Percentiles rank a stretch among this genome's conserved stretches.
Conservation (phyloP, 2,113 vertebrate species). For the Lophura nycthemera region DNA sequence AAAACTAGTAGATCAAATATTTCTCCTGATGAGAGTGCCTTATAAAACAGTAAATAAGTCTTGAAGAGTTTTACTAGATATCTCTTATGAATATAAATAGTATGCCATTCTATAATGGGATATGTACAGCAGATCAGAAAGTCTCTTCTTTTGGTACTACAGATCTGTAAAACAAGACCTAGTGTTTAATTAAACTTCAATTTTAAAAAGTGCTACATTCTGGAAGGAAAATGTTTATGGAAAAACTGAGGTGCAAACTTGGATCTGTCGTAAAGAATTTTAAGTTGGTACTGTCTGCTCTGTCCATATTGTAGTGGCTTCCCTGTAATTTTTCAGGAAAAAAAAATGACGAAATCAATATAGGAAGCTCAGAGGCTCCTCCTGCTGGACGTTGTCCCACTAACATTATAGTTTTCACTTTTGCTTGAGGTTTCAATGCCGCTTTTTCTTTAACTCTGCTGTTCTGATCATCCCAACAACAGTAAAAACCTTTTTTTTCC, state of each 20-base stretch:
- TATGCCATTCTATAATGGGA: background rate
- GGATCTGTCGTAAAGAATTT: background rate
- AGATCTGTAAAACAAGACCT: background rate
- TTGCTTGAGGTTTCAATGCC: fast-evolving
- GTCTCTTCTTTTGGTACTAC: background rate
- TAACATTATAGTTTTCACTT: background rate
- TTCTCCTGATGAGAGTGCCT: background rate
- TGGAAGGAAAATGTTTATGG: background rate
- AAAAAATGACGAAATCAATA: background rate
- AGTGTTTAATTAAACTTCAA: background rate
- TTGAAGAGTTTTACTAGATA: background rate
- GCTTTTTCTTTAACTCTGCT: background rate
- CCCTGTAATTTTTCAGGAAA: background rate
- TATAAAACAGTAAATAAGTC: background rate
- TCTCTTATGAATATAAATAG: background rate
- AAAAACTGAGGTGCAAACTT: background rate
- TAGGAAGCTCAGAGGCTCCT: background rate
- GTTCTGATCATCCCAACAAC: background rate
- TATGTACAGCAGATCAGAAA: background rate
- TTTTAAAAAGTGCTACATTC: background rate
- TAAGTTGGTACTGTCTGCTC: background rate
- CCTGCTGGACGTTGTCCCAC: background rate
- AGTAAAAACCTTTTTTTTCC: background rate
- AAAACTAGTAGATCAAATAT: background rate
- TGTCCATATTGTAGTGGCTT: background rate